Base-by-base conservation (phyloP, 2,113 vertebrate genomes). In the Lycocorax pyrrhopterus region DNA sequence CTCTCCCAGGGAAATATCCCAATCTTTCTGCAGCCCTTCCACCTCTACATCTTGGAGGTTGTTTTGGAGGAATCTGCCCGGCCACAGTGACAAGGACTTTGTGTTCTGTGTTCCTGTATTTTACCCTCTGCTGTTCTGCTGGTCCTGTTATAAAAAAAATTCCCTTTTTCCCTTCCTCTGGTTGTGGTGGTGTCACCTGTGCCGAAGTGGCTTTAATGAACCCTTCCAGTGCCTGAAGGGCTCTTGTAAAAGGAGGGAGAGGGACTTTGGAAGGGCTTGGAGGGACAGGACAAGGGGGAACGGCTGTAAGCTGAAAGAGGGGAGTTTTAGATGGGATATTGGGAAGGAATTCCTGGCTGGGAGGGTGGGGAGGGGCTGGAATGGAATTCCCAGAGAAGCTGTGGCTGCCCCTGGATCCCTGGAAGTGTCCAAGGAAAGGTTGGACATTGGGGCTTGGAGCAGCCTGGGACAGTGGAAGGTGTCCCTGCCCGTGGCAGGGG, bases 351-450 rank as follows among this genome's bases (percentile, higher is more conserved):
- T 67, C 35, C 43, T 75, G 71, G 20, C 60, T 75, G 83, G 15
- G 27, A 5, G 19, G 23, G 29, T 60, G 44, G 27, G n/a, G 13
- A 77, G 33, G 11, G 1, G 10, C 53, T 74, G 53, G 53, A 1
- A 5, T 37, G 32, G 56, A 13, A 47, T 58, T 41, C 4, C 83
- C 71, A 51, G 35, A 76, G 60, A 0, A 47, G 41, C 49, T 56
- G 27, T 10, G 67, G 56, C 46, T 72, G 56, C 8, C 8, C 27
- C 47, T 60, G 67, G 7, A 46, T 55, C 59, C n/a, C 69, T 58
- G 71, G 26, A 0, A n/a, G 1, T 47, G 23, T 1, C 51, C 35
- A 4, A n/a, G n/a, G 29, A 29, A 18, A 7, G 59, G 29, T 0
- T 60, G 63, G 55, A 10, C 0, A 2, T 39, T 0, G 1, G 23